Percentiles rank a stretch among this genome's conserved stretches.
phyloP scores from a whole-genome alignment of 1,140 invertebrate genomes.

The Drosophila pallidifrons region DNA sequence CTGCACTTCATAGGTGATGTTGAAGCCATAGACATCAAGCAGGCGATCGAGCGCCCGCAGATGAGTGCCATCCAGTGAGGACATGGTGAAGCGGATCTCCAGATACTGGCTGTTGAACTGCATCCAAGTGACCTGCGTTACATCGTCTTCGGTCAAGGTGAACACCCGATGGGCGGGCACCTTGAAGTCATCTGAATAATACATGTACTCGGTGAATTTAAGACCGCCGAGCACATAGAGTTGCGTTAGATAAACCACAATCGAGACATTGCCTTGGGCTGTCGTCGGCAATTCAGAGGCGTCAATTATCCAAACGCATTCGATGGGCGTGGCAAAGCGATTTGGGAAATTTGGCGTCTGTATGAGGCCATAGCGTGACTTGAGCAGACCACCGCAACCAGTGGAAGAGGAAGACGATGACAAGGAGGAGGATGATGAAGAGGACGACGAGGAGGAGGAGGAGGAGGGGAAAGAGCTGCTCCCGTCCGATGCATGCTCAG shows the following conservation, averaged over 20 bases:
- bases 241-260: constrained; percentile 95
- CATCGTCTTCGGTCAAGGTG: constrained; percentile 88
- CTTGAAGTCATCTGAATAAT: constrained; percentile 90
- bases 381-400: constrained; percentile 88
- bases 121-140: constrained; percentile 89
- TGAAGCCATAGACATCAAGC: constrained; percentile 95
- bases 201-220: constrained; percentile 93
- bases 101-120: constrained; percentile 90
- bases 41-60: constrained; percentile 92
- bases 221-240: constrained; percentile 93
- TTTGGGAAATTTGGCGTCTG: constrained; percentile 93
- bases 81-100: constrained; percentile 91
- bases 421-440: constrained; percentile 16
- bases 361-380: constrained; percentile 88
- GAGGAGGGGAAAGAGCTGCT: constrained; percentile 19
- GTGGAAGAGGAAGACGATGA: constrained; percentile 8
- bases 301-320: constrained; percentile 94
- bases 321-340: constrained; percentile 91
- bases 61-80: constrained; percentile 92
- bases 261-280: constrained; percentile 86
- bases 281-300: constrained; percentile 86
- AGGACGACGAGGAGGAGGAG: constrained; percentile 7
- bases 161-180: constrained; percentile 86
- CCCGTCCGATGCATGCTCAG: constrained; percentile 27
- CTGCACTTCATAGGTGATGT: constrained; percentile 94